Evolutionary conservation across 2,797 vertebrate species (phyloP).

Genomic region (Sardinella longiceps): DNA sequence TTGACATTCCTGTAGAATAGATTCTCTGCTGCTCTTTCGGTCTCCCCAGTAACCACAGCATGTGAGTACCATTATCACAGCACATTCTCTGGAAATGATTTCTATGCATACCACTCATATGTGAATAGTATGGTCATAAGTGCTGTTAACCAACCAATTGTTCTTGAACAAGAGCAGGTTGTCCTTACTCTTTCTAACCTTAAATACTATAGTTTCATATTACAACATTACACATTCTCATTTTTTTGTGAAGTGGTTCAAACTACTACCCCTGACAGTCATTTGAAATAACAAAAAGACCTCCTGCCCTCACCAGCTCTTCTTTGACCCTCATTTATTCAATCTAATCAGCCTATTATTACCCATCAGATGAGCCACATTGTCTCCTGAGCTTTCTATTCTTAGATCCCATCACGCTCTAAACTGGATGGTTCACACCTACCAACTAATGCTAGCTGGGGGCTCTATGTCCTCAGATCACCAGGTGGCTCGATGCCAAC

Average conservation of each 20-base stretch:
- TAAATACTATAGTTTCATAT: too few relatives aligned
- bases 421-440: too few relatives aligned
- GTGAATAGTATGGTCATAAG: too few relatives aligned
- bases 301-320: background rate
- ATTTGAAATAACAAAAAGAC: background rate
- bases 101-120: too few relatives aligned
- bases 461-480: background rate
- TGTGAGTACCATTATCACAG: background rate
- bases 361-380: background rate
- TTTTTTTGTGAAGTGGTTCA: background rate
- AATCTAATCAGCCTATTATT: background rate
- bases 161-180: background rate
- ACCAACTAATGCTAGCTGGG: too few relatives aligned
- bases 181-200: background rate
- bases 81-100: background rate
- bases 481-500: background rate
- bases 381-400: background rate
- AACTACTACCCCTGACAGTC: background rate
- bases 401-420: background rate
- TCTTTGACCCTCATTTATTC: background rate
- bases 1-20: conserved; percentile 18
- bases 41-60: conserved; percentile 4
- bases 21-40: background rate
- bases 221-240: too few relatives aligned
- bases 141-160: too few relatives aligned